phyloP scores from a whole-genome alignment of 1,140 invertebrate species.

The Nymphalis io region DNA sequence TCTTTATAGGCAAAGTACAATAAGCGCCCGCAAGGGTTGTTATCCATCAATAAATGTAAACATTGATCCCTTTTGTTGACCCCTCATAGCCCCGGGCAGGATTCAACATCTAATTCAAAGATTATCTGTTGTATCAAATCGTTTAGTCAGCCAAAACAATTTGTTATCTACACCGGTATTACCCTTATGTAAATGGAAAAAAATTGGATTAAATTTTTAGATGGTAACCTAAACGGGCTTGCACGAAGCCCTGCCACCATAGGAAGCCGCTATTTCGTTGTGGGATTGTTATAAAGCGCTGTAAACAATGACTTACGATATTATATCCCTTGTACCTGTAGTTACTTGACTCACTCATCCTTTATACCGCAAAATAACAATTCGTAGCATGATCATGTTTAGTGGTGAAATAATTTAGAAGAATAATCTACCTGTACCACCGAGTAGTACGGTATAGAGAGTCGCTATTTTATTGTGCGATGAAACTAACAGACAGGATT shows the following conservation, averaged over 20 bases:
- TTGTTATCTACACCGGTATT: background rate
- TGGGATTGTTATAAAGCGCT: no score
- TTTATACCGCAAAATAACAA: no score
- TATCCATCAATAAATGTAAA: constrained; percentile 28
- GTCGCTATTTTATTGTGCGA: no score
- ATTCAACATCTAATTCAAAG: background rate
- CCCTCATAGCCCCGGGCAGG: constrained; percentile 23
- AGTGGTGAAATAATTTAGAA: no score
- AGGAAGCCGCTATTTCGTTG: no score
- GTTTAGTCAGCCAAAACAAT: constrained; percentile 17
- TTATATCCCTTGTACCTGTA: background rate
- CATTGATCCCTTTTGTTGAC: constrained; percentile 23
- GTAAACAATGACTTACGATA: no score
- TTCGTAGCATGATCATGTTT: no score
- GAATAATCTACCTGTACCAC: no score
- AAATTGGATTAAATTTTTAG: background rate
- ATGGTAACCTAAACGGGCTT: no score
- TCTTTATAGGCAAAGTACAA: background rate
- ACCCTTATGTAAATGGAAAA: background rate
- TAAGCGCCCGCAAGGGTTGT: background rate
- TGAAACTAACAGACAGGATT: no score
- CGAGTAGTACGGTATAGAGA: no score
- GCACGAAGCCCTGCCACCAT: no score
- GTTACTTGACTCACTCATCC: background rate
- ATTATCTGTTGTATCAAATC: constrained; percentile 21